phyloP scores from a whole-genome alignment of 2,797 vertebrate species.

The Botia kubotai region DNA sequence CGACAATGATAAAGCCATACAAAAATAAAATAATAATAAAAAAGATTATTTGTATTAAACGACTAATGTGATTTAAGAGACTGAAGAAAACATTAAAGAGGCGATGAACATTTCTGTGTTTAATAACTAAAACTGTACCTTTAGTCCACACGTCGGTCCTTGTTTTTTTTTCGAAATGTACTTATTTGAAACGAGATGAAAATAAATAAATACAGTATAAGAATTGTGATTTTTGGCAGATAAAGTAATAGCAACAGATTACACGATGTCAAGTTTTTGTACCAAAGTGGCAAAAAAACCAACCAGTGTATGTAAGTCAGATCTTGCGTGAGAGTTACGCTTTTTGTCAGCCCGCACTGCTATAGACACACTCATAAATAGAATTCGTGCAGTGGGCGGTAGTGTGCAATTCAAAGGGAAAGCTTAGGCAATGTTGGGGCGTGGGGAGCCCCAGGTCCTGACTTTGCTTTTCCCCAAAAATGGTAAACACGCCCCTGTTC shows the following conservation, averaged over 20 bases:
- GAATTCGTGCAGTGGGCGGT: too few species aligned
- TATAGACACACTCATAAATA: neutral
- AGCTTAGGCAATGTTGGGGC: too few species aligned
- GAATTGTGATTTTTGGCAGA: neutral
- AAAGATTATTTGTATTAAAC: too few species aligned
- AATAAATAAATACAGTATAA: neutral
- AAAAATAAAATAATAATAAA: too few species aligned
- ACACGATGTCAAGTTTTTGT: neutral
- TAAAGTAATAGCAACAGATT: neutral
- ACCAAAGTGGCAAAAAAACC: slow-evolving; percentile 13
- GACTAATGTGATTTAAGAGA: too few species aligned
- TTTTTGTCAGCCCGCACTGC: slow-evolving; percentile 39
- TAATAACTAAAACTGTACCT: neutral
- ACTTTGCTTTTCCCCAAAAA: too few species aligned
- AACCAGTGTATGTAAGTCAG: slow-evolving; percentile 13
- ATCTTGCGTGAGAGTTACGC: slow-evolving; percentile 28
- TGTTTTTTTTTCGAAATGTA: neutral
- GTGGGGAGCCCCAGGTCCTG: too few species aligned
- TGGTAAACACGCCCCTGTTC: too few species aligned
- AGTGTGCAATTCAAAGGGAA: too few species aligned
- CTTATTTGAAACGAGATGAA: neutral
- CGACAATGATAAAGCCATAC: too few species aligned
- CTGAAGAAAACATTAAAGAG: neutral
- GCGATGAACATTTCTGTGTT: neutral
- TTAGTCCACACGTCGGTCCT: neutral